Base-by-base conservation (phyloP, 1,140 invertebrate genomes). In the Trichonephila inaurata region DNA sequence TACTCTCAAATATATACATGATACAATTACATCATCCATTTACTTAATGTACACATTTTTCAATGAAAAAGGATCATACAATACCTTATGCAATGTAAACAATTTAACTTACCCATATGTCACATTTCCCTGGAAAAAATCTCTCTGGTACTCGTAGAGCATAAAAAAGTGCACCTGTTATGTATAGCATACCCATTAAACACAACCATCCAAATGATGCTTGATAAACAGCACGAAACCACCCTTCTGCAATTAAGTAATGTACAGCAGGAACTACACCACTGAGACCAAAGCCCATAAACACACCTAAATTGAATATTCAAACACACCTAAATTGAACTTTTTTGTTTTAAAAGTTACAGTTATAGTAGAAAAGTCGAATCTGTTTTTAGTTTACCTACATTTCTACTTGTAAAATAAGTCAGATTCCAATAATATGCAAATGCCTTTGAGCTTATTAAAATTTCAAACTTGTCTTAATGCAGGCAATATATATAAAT, bases 91-190 rank as follows among this genome's bases (percentile, higher is more conserved):
- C 21, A 69, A 69, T 12, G 51, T 12, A 51, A 51, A 28, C 66
- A 89, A 60, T 66, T 72, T 19, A 88, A 96, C 96, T 96, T 97
- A 98, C 98, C 99, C 98, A 99, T 95, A 99, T 99, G 96, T 99
- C 99, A 96, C 98, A 99, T 96, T 99, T 99, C 94, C 99, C 99
- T 19, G 99, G 99, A 96, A 99, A 99, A 96, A 99, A 99, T 95
- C 99, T 96, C 96, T 99, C 99, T 44, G 99, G 99, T 87, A 99
- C 98, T 92, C 99, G 96, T 51, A 99, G 97, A 16, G 99, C 98
- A 96, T 99, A 99, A 94, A 99, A 97, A 86, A 99, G 96, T 81
- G 99, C 99, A 83, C 99, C 99, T 85, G 98, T 96, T 95, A 99
- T 99, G 95, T 99, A 99, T 24, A 99, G 96, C 72, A 98, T 95